phyloP scores from a whole-genome alignment of 2,888 invertebrate species.

The Epinotia brunnichana region DNA sequence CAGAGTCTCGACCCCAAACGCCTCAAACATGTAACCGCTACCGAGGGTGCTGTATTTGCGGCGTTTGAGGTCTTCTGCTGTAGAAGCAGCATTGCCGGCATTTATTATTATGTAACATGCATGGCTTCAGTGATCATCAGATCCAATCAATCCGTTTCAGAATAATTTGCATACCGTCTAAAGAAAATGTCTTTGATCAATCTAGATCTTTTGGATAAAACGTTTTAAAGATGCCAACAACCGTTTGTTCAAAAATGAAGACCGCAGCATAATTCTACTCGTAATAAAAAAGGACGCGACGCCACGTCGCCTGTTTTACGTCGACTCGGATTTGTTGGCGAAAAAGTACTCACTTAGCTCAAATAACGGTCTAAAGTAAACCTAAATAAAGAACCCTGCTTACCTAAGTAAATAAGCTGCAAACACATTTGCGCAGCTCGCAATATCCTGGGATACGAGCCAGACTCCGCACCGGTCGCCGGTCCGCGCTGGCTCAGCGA shows the following conservation, averaged over 20 bases:
- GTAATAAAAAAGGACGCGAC: not conserved
- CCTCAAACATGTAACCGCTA: too few relatives aligned
- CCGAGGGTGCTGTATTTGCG: too few relatives aligned
- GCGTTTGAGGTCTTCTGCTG: too few relatives aligned
- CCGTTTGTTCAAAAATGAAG: not conserved
- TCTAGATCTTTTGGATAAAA: not conserved
- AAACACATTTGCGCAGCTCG: not conserved
- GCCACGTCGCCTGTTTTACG: not conserved
- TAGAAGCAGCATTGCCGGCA: too few relatives aligned
- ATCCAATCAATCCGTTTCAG: not conserved
- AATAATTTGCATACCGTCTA: not conserved
- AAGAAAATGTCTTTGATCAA: not conserved
- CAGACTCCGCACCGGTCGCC: not conserved
- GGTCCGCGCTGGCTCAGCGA: not conserved
- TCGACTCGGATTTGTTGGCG: not conserved
- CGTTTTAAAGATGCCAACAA: not conserved
- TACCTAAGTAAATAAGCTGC: constrained; percentile 13
- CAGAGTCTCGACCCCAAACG: too few relatives aligned
- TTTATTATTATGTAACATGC: too few relatives aligned
- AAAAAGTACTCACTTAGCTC: not conserved
- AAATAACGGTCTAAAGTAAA: constrained; percentile 4
- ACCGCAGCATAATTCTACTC: not conserved
- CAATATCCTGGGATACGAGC: constrained; percentile 17
- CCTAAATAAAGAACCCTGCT: constrained; percentile 4
- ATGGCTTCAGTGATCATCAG: not conserved